Conservation (phyloP, 2,113 vertebrate species). For the Pholis gunnellus region DNA sequence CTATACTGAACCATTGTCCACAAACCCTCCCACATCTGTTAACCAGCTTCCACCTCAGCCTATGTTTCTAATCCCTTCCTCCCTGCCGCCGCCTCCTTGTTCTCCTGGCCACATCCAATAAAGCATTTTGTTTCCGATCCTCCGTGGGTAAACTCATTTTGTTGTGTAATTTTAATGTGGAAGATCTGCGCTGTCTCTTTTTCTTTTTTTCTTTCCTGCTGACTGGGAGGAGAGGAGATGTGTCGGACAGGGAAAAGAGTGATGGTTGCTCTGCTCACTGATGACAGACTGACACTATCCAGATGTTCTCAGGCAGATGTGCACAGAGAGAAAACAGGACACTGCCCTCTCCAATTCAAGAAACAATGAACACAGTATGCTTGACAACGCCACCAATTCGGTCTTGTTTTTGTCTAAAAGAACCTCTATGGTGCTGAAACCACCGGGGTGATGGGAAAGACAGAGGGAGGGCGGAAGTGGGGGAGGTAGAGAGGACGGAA, state of each 20-base stretch:
- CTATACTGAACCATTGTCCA: slow-evolving; percentile 6
- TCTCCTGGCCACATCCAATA: slow-evolving; percentile 68
- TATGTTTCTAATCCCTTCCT: slow-evolving; percentile 54
- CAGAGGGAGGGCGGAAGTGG: slow-evolving; percentile 47
- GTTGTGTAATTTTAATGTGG: slow-evolving; percentile 71
- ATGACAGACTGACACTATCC: slow-evolving; percentile 77
- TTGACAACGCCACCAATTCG: slow-evolving; percentile 62
- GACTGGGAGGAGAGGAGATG: slow-evolving; percentile 59
- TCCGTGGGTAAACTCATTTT: slow-evolving; percentile 73
- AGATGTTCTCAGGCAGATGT: slow-evolving; percentile 84
- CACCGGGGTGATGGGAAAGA: slow-evolving; percentile 35
- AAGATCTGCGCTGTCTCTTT: slow-evolving; percentile 56
- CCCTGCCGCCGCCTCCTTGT: slow-evolving; percentile 39
- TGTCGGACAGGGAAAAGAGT: slow-evolving; percentile 70
- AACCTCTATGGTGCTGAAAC: slow-evolving; percentile 50
- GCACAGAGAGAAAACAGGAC: slow-evolving; percentile 69
- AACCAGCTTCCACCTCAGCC: slow-evolving; percentile 53
- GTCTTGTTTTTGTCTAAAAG: slow-evolving; percentile 62
- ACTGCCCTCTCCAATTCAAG: slow-evolving; percentile 45
- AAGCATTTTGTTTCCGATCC: slow-evolving; percentile 71
- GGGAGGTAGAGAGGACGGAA: slow-evolving; percentile 8
- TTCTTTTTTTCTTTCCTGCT: slow-evolving; percentile 16
- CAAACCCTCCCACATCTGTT: slow-evolving; percentile 64
- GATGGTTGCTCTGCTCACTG: slow-evolving; percentile 67
- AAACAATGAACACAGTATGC: slow-evolving; percentile 75